Percentiles rank a stretch among this genome's conserved stretches.
phyloP scores from a whole-genome alignment of 2,888 invertebrate genomes.

The Pristionchus arcanus region DNA sequence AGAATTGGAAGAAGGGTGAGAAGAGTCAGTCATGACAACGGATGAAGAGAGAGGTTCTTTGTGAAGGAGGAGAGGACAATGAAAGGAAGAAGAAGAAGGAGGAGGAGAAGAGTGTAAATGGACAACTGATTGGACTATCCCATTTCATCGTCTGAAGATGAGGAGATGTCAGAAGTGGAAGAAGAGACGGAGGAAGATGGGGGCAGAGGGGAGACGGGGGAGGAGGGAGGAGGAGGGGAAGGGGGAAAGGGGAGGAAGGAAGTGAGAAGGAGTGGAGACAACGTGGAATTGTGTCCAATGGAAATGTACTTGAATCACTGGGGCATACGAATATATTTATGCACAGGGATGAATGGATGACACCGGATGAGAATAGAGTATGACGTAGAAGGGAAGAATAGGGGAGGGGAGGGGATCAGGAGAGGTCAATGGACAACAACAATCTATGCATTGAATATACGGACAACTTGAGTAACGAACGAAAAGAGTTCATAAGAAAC shows the following conservation, averaged over 20 bases:
- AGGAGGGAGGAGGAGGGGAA: constrained; percentile 2
- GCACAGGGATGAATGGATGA: constrained; percentile 1
- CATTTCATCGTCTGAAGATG: background rate
- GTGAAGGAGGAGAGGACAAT: constrained; percentile 42
- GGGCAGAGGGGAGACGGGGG: background rate
- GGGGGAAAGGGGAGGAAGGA: constrained; percentile 5
- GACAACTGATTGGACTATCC: constrained; percentile 35
- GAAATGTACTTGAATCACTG: constrained; percentile 49
- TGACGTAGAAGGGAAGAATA: background rate
- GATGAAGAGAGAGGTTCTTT: constrained; percentile 38
- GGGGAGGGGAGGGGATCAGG: background rate
- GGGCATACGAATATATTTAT: constrained; percentile 30
- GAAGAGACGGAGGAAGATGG: too few relatives aligned
- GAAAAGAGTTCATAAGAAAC: background rate
- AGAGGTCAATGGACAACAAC: background rate
- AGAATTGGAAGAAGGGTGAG: constrained; percentile 17
- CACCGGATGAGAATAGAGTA: background rate
- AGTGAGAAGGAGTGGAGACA: constrained; percentile 40
- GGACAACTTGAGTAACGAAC: background rate
- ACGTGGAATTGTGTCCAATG: constrained; percentile 13
- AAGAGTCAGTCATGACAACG: constrained; percentile 42
- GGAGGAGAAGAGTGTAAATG: constrained; percentile 6
- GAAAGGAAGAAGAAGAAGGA: constrained; percentile 9
- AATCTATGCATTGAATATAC: background rate
- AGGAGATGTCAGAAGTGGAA: constrained; percentile 43